Evolutionary conservation across 2,113 vertebrate species (phyloP), one percentile per base, ranked within the genome.

Genomic region (Plestiodon gilberti): DNA sequence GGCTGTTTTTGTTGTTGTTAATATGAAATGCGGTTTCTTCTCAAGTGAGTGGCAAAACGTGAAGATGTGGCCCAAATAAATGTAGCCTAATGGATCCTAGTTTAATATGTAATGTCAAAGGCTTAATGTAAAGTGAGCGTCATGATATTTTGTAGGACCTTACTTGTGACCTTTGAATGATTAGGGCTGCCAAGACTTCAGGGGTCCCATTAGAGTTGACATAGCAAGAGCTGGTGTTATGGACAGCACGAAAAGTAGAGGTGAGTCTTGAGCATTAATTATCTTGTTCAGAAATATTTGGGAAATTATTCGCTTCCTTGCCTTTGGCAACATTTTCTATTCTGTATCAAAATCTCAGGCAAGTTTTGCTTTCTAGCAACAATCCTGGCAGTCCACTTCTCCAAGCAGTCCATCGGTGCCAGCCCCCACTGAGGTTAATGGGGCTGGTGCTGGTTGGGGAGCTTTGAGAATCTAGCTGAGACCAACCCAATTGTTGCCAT

Each of bases 241-340:
- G 62, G 52, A 83, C 55, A 35, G n/a, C 52, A 48, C n/a, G 38
- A 62, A 48, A 78, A 61, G 40, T 71, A 78, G 10, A 78, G 18
- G 74, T 59, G 78, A 88, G 67, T 78, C 40, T 15, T 52, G 52
- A 55, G 55, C 74, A 83, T 88, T 77, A 77, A 87, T 82, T 69
- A 82, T 43, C 20, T 35, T 87, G 77, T 82, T 62, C 69, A 62
- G 81, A 88, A 70, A 83, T 78, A 83, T 88, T 88, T 73, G 55
- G 86, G 55, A 33, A 83, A 62, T 38, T 78, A 83, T 83, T 87
- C 52, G 30, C 65, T 83, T 28, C 67, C 38, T 78, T 88, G 86
- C 57, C 75, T 88, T 83, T 83, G 74, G 43, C 65, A 82, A 76
- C 59, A 71, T 78, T 83, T 69, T 88, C 11, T 73, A 30, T 78